These are phyloP conservation scores for Actinostola sp. DNA, from an alignment of 92 coral and sea anemone genomes.

Conservation along the genomic window DNA sequence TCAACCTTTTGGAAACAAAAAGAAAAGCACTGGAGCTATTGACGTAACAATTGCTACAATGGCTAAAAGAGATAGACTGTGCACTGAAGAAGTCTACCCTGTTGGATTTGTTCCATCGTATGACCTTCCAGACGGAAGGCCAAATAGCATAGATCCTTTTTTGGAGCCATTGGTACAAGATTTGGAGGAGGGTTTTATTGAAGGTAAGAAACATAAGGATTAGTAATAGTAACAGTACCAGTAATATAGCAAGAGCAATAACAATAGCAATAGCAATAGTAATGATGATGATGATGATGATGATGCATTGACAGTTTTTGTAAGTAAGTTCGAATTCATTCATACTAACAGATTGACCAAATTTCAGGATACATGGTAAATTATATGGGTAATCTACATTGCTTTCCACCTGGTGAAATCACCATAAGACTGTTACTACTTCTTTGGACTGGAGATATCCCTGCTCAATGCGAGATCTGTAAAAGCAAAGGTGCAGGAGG, in stretches of 20 bases:
- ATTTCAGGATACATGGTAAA: constrained; percentile 53
- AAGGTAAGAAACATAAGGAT: constrained; percentile 32
- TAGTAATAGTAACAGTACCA: too few species aligned
- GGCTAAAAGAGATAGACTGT: constrained; percentile 49
- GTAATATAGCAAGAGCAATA: too few species aligned
- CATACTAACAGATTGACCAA: neutral
- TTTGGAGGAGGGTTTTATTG: constrained; percentile 64
- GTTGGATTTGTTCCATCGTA: constrained; percentile 78
- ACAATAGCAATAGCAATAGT: neutral
- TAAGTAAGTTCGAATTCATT: neutral
- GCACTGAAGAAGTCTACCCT: constrained; percentile 65
- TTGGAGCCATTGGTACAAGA: constrained; percentile 61
- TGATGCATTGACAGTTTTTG: neutral
- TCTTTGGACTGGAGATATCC: constrained; percentile 74
- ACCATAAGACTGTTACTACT: constrained; percentile 51
- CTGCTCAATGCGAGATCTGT: constrained; percentile 70
- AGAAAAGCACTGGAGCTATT: constrained; percentile 61
- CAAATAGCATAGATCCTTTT: constrained; percentile 69
- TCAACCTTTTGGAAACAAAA: constrained; percentile 66
- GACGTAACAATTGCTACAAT: constrained; percentile 65
- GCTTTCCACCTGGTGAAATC: constrained; percentile 33
- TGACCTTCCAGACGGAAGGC: constrained; percentile 68
- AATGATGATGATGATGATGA: neutral
- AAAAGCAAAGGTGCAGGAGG: constrained; percentile 75
- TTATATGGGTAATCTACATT: constrained; percentile 37